phyloP scores from a whole-genome alignment of 1,140 invertebrate species.

The Ectropis grisescens region DNA sequence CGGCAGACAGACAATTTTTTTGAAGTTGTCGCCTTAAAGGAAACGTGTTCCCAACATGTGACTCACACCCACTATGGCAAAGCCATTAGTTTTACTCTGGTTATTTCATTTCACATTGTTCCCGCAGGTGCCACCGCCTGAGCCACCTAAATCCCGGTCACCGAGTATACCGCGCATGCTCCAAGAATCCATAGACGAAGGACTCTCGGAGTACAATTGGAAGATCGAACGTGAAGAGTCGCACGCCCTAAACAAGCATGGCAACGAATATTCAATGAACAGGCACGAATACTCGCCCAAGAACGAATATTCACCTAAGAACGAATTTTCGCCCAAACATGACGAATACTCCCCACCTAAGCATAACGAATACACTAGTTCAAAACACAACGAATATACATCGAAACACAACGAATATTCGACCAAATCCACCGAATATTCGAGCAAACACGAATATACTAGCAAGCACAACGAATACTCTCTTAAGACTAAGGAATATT shows the following conservation, averaged over 20 bases:
- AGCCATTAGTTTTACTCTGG: too few relatives aligned
- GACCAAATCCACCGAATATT: not conserved
- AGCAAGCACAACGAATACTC: not conserved
- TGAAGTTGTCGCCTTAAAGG: too few relatives aligned
- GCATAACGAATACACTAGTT: not conserved
- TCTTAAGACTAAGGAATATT: not conserved
- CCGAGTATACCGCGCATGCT: slow-evolving; percentile 60
- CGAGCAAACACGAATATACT: not conserved
- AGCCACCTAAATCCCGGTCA: slow-evolving; percentile 65
- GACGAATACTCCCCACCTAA: not conserved
- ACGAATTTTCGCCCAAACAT: not conserved
- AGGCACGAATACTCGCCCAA: slow-evolving; percentile 6
- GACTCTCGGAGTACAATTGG: slow-evolving; percentile 60
- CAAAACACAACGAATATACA: not conserved
- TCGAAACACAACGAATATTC: not conserved
- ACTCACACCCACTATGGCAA: too few relatives aligned
- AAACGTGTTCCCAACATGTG: too few relatives aligned
- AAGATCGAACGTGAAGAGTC: slow-evolving; percentile 46
- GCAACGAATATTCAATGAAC: slow-evolving; percentile 8
- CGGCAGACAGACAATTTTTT: too few relatives aligned
- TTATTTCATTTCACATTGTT: too few relatives aligned
- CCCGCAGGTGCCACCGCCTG: slow-evolving; percentile 70
- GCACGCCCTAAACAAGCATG: slow-evolving; percentile 24
- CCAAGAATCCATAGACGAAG: slow-evolving; percentile 53
- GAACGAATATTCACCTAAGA: slow-evolving; percentile 71